phyloP scores from a whole-genome alignment of 2,113 vertebrate species.

The Struthio camelus region DNA sequence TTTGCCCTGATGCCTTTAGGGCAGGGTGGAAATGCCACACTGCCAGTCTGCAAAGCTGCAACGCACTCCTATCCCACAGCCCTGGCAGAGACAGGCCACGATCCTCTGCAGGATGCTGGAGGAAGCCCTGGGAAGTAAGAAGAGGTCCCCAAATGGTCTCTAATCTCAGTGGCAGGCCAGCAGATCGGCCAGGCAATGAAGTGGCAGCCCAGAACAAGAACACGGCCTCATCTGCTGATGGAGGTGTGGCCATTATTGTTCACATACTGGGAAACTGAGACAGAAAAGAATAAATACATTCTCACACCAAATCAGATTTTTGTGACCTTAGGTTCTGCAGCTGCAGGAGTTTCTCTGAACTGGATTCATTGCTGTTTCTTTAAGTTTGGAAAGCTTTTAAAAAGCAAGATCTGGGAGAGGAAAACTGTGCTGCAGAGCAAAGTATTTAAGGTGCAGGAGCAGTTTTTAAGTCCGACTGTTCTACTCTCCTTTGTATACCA shows the following conservation, averaged over 20 bases:
- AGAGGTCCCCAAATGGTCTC: background rate
- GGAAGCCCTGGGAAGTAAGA: background rate
- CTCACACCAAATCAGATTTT: background rate
- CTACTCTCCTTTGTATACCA: background rate
- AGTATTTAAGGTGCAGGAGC: background rate
- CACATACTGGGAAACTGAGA: background rate
- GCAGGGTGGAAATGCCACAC: fast-evolving
- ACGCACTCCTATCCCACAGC: background rate
- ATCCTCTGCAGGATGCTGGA: background rate
- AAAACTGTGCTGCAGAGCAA: background rate
- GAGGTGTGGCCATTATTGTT: background rate
- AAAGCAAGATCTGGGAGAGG: background rate
- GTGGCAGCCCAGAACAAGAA: background rate
- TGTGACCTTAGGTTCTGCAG: background rate
- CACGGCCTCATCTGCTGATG: background rate
- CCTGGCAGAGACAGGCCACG: background rate
- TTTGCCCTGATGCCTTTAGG: background rate
- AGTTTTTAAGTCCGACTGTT: background rate
- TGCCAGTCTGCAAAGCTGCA: background rate
- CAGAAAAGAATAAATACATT: background rate
- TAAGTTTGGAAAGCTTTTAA: background rate
- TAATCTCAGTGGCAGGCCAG: background rate
- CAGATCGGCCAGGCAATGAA: background rate
- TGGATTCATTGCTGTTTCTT: background rate
- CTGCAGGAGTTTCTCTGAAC: background rate